Evolutionary conservation across 2,888 invertebrate species (phyloP), one percentile per base, ranked within the genome.

Genomic region (Parnassius smintheus): DNA sequence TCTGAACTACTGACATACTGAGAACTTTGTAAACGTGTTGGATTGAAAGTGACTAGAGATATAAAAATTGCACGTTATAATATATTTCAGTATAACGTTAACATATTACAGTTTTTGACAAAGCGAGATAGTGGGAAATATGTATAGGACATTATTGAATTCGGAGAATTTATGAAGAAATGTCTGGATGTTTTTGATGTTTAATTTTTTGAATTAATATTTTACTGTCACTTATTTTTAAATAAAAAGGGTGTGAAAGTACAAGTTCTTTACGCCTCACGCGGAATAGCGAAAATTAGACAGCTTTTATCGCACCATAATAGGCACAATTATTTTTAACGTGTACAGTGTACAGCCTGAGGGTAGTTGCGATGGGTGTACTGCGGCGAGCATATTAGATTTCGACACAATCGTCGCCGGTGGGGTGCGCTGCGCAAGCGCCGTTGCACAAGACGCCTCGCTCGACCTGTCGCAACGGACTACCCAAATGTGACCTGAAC

Each of bases 401-500:
- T 90, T 89, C 91, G 82, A 85, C 87, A 91, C 84, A 82, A 49
- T 82, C 77, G 83, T 74, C 78, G 83, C 73, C 83, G 82, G 84
- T 82, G 72, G 64, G 83, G 84, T 86, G 81, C 74, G 82, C 89
- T 91, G 86, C 88, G 90, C 90, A 90, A 91, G 88, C 86, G 86
- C 72, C 78, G 82, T 91, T 91, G 88, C 90, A 91, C 87, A 91
- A 91, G 90, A 87, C 86, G 81, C 81, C 74, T 86, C 83, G 80
- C 80, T 84, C 84, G 86, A 87, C 85, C 89, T 91, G 88, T 90
- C 86, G 91, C 89, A 91, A 91, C 75, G 83, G 80, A 80, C 86
- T 87, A 89, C 88, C 91, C 88, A 88, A 91, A 91, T 88, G 90
- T 90, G 90, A 90, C 88, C 88, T 83, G 83, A 82, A 88, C 90